Conservation (phyloP, 2,113 vertebrate species). For the Myxocyprinus asiaticus region DNA sequence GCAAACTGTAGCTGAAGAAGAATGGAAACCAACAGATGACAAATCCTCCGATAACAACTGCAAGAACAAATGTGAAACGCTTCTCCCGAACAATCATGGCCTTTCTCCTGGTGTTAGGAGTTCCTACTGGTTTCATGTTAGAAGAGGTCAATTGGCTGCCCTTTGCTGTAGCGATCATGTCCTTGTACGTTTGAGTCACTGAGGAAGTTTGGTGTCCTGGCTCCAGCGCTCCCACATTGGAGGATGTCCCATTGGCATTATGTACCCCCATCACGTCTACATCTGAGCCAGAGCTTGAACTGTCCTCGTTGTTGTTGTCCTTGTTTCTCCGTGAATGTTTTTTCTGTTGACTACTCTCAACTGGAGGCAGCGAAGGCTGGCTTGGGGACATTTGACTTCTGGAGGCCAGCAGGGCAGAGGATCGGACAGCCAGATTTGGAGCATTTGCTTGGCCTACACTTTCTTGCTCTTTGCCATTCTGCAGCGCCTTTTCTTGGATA, state of each 20-base stretch:
- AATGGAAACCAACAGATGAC: constrained; percentile 93
- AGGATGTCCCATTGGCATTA: constrained; percentile 12
- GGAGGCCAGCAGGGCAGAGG: not conserved
- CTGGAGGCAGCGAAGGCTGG: not conserved
- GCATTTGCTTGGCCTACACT: not conserved
- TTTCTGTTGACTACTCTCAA: not conserved
- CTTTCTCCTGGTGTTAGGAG: constrained; percentile 70
- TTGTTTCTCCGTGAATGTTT: not conserved
- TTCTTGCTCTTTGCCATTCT: constrained; percentile 26
- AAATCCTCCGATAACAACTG: constrained; percentile 88
- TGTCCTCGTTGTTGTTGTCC: constrained; percentile 43
- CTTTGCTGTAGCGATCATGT: constrained; percentile 66
- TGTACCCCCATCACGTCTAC: constrained; percentile 45
- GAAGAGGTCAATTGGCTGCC: constrained; percentile 68
- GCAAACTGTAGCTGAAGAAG: constrained; percentile 87
- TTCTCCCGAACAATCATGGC: constrained; percentile 82
- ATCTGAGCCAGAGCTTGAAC: constrained; percentile 62
- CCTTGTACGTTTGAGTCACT: constrained; percentile 55
- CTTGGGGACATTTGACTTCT: not conserved
- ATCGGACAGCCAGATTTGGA: not conserved
- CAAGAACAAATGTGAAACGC: constrained; percentile 87
- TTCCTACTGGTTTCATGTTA: constrained; percentile 49
- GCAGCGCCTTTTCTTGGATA: not conserved
- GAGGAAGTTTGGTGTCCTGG: constrained; percentile 17
- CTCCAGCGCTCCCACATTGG: not conserved